Evolutionary conservation across 1,140 invertebrate genomes (phyloP).

Genomic region (Drosophila bipectinata): DNA sequence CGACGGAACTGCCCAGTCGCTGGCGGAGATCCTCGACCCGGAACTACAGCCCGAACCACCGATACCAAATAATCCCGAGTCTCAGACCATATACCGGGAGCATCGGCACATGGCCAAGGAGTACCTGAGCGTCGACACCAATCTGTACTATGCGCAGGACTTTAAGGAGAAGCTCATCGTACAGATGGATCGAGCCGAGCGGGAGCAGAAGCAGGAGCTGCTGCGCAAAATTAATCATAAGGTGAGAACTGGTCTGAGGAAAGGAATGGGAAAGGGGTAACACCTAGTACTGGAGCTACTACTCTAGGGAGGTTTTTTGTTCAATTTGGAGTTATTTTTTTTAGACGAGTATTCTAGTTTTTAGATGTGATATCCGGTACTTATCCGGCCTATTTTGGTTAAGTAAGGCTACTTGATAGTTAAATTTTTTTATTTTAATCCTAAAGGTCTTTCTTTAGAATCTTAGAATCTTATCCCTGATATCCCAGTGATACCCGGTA

Average conservation of each 20-base stretch:
- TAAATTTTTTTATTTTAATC: too few relatives aligned
- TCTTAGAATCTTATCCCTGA: too few relatives aligned
- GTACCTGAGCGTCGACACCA: conserved; percentile 87
- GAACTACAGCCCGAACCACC: conserved; percentile 92
- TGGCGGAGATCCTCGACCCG: conserved; percentile 90
- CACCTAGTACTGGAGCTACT: too few relatives aligned
- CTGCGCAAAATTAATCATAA: conserved; percentile 76
- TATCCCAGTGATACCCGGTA: too few relatives aligned
- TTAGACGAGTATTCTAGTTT: too few relatives aligned
- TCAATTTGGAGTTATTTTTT: too few relatives aligned
- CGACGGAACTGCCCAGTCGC: conserved; percentile 88
- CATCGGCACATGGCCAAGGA: conserved; percentile 92
- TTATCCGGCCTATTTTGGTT: too few relatives aligned
- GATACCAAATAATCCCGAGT: conserved; percentile 90
- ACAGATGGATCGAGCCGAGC: conserved; percentile 73
- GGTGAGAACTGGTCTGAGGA: not conserved
- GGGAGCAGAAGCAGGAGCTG: conserved; percentile 69
- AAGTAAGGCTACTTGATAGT: too few relatives aligned
- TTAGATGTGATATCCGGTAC: too few relatives aligned
- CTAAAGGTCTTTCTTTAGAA: too few relatives aligned
- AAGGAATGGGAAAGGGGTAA: too few relatives aligned
- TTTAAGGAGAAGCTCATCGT: conserved; percentile 73
- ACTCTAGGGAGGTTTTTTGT: too few relatives aligned
- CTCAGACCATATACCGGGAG: conserved; percentile 92
- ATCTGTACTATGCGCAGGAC: conserved; percentile 78